Conservation (phyloP, 2,888 invertebrate species). For the Tipula vernalis region DNA sequence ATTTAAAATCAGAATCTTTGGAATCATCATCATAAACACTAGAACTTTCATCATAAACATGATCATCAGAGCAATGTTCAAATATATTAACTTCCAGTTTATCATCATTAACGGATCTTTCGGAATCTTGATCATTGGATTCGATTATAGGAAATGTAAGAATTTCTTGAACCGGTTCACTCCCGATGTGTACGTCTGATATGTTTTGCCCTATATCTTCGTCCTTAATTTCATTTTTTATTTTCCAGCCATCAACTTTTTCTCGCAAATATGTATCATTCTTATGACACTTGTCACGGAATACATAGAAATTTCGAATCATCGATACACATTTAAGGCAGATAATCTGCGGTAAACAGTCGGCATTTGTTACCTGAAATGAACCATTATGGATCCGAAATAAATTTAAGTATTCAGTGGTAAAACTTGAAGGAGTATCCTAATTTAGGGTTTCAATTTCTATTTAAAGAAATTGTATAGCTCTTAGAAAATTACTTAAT, state of each 20-base stretch:
- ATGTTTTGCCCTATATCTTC: neutral
- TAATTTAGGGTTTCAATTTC: no score
- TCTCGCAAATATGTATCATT: neutral
- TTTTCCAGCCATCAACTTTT: neutral
- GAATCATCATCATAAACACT: neutral
- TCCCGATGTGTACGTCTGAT: neutral
- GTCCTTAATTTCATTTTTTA: neutral
- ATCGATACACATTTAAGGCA: neutral
- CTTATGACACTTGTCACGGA: neutral
- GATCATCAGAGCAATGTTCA: neutral
- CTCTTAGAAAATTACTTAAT: no score
- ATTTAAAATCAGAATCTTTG: neutral
- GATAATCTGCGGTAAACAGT: neutral
- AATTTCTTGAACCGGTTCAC: neutral
- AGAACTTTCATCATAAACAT: neutral
- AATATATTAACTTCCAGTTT: neutral
- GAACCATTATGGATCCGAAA: neutral
- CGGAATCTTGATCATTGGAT: neutral
- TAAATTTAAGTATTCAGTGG: neutral
- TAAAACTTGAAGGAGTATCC: neutral
- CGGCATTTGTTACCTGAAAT: neutral
- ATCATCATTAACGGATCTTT: neutral
- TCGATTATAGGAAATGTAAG: neutral
- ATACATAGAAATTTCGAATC: neutral
- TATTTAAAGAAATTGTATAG: no score